phyloP scores from a whole-genome alignment of 2,888 invertebrate genomes.

The Zootermopsis nevadensis region DNA sequence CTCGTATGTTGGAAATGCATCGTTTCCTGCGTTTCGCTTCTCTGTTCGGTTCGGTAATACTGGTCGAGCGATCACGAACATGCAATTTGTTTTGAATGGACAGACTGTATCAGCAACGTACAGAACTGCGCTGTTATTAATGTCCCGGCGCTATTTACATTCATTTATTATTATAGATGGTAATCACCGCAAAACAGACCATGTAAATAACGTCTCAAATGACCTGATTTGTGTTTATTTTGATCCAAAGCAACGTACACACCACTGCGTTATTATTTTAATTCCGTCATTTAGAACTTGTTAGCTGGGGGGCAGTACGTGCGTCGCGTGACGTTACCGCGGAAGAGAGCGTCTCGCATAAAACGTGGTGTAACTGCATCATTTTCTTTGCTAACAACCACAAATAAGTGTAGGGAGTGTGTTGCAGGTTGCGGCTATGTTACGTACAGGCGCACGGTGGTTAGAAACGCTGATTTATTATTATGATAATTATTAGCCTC shows the following conservation, averaged over 20 bases:
- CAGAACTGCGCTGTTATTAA: not conserved
- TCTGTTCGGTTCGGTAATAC: too few species aligned
- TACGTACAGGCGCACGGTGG: too few species aligned
- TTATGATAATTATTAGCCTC: too few species aligned
- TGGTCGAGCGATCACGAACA: not conserved
- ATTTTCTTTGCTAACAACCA: not conserved
- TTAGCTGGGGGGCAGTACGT: not conserved
- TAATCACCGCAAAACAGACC: not conserved
- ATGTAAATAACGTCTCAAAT: not conserved
- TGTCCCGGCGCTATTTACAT: not conserved
- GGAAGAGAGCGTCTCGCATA: not conserved
- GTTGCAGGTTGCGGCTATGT: not conserved
- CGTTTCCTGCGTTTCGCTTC: too few species aligned
- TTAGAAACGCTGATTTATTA: too few species aligned
- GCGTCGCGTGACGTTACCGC: not conserved
- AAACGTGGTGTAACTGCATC: not conserved
- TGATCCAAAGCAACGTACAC: not conserved
- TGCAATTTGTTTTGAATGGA: not conserved
- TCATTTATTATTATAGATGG: not conserved
- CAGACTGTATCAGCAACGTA: not conserved
- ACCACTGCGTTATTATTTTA: conserved; percentile 2
- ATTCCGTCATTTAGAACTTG: not conserved
- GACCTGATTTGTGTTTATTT: not conserved
- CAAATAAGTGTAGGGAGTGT: not conserved
- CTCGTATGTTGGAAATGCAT: too few species aligned